Percentiles rank a stretch among this genome's conserved stretches.
Evolutionary conservation across 2,113 vertebrate species (phyloP).

Genomic region (Scolopax mira): DNA sequence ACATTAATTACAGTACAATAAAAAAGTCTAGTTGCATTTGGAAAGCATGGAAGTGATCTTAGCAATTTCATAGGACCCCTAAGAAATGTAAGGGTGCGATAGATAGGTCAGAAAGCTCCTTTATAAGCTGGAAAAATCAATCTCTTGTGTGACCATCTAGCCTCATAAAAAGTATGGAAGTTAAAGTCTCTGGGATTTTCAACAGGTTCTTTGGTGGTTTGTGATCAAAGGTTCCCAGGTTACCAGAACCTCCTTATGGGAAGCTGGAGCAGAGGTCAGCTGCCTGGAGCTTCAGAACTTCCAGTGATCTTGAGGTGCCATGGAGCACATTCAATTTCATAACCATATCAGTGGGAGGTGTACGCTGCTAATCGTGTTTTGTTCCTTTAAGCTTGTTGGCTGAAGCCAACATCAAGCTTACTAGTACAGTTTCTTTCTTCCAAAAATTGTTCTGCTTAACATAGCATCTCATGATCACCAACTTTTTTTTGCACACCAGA

Average conservation of each 20-base stretch:
- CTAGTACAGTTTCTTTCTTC: background rate
- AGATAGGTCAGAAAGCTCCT: background rate
- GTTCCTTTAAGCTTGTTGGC: background rate
- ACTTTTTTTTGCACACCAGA: background rate
- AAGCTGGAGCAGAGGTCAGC: background rate
- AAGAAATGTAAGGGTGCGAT: background rate
- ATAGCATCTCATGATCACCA: background rate
- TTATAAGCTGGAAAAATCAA: background rate
- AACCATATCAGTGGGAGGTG: background rate
- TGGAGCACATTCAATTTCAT: background rate
- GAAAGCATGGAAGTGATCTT: slow-evolving; percentile 49
- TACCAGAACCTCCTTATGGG: background rate
- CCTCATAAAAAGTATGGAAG: background rate
- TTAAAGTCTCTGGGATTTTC: background rate
- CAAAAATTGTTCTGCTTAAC: background rate
- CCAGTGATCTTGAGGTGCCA: background rate
- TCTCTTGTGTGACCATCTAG: background rate
- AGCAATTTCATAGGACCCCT: background rate
- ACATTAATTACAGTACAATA: slow-evolving; percentile 68
- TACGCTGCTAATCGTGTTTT: background rate
- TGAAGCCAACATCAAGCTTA: background rate
- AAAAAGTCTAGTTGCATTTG: slow-evolving; percentile 63
- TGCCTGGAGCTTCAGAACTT: background rate
- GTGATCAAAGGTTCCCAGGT: background rate
- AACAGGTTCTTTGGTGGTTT: background rate